Conservation (phyloP, 2,113 vertebrate species). For the mouse (Mus musculus) region GRCm39 chr1:74284501-74285000, state of each 20-base stretch:
- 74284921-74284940: background rate
- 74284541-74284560: slow-evolving; percentile 7
- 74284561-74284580: slow-evolving; percentile 42
- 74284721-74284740: background rate
- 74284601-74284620: background rate
- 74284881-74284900: background rate
- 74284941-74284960: background rate
- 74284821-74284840: background rate
- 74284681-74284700: background rate
- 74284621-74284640: background rate
- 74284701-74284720: background rate
- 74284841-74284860: slow-evolving; percentile 15
- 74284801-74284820: slow-evolving; percentile 39
- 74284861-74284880: background rate
- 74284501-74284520: slow-evolving; percentile 39
- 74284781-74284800: slow-evolving; percentile 21
- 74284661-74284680: slow-evolving; percentile 13
- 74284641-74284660: background rate
- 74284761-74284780: background rate
- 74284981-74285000: background rate
- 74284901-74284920: background rate
- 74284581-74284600: background rate
- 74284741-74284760: background rate
- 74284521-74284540: background rate
- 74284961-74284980: background rate